Evolutionary conservation across 2,888 invertebrate genomes (phyloP).

Genomic region (Arge pagana): DNA sequence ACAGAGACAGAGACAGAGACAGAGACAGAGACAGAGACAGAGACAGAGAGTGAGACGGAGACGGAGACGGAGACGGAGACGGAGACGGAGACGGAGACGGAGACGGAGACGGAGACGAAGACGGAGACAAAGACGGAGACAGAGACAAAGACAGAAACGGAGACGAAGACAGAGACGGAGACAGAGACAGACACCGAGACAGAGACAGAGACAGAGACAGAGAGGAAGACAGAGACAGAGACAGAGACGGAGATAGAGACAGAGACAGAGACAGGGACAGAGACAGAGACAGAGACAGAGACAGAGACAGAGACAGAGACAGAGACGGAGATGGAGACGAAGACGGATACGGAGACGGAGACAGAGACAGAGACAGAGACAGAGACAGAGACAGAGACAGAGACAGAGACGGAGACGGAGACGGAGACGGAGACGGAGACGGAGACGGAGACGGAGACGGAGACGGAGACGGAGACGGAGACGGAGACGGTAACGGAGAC

Average conservation of each 20-base stretch:
- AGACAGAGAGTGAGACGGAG: neutral
- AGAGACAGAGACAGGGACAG: too few relatives aligned
- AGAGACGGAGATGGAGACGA: neutral
- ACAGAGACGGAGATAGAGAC: too few relatives aligned
- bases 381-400: neutral
- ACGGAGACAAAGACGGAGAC: too few relatives aligned
- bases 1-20: neutral
- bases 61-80: neutral
- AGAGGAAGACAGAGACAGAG: too few relatives aligned
- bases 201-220: too few relatives aligned
- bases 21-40: neutral
- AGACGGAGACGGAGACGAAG: too few relatives aligned
- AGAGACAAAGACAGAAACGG: too few relatives aligned
- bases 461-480: neutral
- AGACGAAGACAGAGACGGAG: too few relatives aligned
- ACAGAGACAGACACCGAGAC: too few relatives aligned
- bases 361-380: neutral
- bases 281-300: neutral
- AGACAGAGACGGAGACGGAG: neutral
- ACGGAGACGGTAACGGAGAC: neutral
- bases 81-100: neutral
- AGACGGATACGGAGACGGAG: too few relatives aligned
- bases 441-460: neutral
- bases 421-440: neutral
- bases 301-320: neutral